These are phyloP conservation scores for Okamejei kenojei DNA, from an alignment of 2,797 vertebrate species.

Conservation along the genomic window DNA sequence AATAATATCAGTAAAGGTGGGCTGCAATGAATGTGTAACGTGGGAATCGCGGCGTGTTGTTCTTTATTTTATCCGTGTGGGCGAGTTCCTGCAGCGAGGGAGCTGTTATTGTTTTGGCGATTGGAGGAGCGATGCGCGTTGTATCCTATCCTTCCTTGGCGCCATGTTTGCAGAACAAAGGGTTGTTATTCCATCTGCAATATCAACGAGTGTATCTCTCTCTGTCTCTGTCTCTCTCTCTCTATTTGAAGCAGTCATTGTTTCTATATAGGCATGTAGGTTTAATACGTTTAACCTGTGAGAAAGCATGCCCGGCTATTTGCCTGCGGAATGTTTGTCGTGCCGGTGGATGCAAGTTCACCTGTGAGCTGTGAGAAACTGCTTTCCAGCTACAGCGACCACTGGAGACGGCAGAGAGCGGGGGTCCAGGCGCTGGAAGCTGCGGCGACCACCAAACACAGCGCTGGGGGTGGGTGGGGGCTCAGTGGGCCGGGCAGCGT, in stretches of 20 bases:
- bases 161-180: conserved; percentile 24
- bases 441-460: no score
- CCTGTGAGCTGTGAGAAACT: not conserved
- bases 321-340: not conserved
- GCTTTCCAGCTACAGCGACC: not conserved
- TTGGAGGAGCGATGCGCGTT: not conserved
- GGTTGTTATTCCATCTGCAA: not conserved
- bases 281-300: no score
- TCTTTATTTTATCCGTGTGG: not conserved
- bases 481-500: no score
- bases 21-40: not conserved
- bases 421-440: no score
- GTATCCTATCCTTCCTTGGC: not conserved
- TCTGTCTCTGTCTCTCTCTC: no score
- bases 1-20: not conserved
- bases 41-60: not conserved
- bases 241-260: not conserved
- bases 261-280: not conserved
- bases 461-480: no score
- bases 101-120: conserved; percentile 6
- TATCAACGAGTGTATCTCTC: not conserved
- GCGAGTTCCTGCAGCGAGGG: not conserved
- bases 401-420: not conserved
- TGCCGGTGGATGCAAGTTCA: not conserved
- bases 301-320: not conserved